Conservation (phyloP, 2,888 invertebrate species). For the Lamellibrachia satsuma region DNA sequence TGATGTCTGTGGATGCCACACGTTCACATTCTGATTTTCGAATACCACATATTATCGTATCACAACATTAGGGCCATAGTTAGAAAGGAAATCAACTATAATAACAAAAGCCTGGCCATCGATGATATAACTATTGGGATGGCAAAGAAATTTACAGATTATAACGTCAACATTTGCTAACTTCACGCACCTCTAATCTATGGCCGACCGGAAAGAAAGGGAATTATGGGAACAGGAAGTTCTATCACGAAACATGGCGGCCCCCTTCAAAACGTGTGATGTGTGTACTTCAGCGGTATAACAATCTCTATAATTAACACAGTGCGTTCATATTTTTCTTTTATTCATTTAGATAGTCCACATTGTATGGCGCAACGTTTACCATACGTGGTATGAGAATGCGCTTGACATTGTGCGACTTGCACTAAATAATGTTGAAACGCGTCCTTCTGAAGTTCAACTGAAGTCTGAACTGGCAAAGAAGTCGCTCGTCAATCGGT, state of each 20-base stretch:
- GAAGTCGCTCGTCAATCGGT: no score
- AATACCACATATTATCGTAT: not conserved
- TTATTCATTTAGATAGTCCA: not conserved
- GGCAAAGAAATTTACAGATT: conserved; percentile 18
- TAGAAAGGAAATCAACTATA: not conserved
- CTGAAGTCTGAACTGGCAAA: no score
- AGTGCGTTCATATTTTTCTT: not conserved
- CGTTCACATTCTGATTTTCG: not conserved
- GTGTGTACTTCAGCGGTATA: not conserved
- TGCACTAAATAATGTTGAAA: not conserved
- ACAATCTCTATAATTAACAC: not conserved
- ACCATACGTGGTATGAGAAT: not conserved
- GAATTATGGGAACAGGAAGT: conserved; percentile 23
- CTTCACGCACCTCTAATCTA: conserved; percentile 17
- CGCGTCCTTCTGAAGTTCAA: not conserved
- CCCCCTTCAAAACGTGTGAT: not conserved
- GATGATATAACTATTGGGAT: not conserved
- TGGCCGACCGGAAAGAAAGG: conserved; percentile 26
- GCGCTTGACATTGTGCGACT: not conserved
- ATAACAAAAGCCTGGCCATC: not conserved
- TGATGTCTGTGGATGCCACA: not conserved
- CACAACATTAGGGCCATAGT: not conserved
- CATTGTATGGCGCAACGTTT: not conserved
- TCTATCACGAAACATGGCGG: not conserved
- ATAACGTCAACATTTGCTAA: not conserved